Evolutionary conservation across 2,888 invertebrate species (phyloP), one percentile per base, ranked within the genome.

Genomic region (Miltochrista miniata): DNA sequence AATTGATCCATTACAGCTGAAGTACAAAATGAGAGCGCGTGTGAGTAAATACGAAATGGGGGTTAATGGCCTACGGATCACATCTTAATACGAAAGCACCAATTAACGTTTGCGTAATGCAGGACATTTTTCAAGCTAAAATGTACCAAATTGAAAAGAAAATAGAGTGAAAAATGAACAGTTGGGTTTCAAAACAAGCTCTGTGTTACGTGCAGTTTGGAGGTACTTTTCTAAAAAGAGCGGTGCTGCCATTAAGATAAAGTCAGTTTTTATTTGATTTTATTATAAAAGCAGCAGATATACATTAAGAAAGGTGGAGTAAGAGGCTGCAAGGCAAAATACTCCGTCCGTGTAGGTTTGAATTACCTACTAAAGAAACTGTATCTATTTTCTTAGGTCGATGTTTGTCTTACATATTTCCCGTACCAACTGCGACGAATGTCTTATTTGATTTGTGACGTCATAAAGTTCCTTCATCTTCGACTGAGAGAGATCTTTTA

Each of bases 31-130:
- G 53, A 41, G 54, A 45, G 56, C 43, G 64, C 54, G 61, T 67
- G 61, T 70, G 67, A 54, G 60, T 59, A 72, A 73, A 72, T 70
- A 67, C 59, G 56, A 71, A 75, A 73, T 72, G 57, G 57, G 64
- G 72, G 72, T 68, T 75, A 79, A 74, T 71, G 77, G 62, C 67
- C 66, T 63, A 60, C 61, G 68, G 65, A 72, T 72, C 68, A 65
- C 67, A 64, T 72, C 68, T 73, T 78, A 70, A 75, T 70, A 63
- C 61, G 61, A 64, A 69, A 74, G 69, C 72, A 64, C 68, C 77
- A 76, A 80, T 79, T 79, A 78, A 66, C 59, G 53, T 59, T 53
- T 48, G 53, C 31, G 33, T 53, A 56, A 56, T 55, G 54, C 57
- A 64, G 45, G 51, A 53, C 37, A 18, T 13, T 0, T 13, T 7